Percentiles rank a stretch among this genome's conserved stretches.
Conservation (phyloP, 2,888 invertebrate species). For the Cosmia pyralina region DNA sequence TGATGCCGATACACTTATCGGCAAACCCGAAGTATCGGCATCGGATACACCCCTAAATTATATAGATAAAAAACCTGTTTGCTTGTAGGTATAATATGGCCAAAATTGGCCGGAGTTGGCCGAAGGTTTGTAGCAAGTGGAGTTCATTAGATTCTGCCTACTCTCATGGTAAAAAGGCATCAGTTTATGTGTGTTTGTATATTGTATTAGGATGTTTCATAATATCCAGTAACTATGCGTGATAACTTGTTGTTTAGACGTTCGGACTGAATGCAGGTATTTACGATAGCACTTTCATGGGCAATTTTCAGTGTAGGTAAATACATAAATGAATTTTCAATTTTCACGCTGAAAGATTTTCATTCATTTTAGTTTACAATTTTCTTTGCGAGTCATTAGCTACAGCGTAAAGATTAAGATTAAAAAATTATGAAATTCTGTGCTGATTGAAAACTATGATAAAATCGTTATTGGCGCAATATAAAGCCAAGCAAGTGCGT, state of each 20-base stretch:
- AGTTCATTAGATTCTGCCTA: no score
- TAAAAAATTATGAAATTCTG: constrained; percentile 13
- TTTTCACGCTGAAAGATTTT: constrained; percentile 26
- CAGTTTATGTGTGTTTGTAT: no score
- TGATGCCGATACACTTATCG: no score
- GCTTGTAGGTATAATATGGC: no score
- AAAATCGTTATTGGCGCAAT: constrained; percentile 16
- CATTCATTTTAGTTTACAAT: constrained; percentile 45
- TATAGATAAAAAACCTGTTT: no score
- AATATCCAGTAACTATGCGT: not conserved
- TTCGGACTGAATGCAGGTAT: not conserved
- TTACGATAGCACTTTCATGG: not conserved
- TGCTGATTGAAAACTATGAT: not conserved
- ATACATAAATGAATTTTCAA: constrained; percentile 16
- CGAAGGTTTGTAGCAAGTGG: no score
- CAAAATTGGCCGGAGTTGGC: no score
- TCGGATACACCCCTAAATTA: no score
- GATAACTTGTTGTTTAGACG: not conserved
- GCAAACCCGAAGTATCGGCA: no score
- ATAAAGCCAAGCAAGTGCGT: not conserved
- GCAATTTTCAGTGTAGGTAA: constrained; percentile 13
- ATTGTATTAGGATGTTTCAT: not conserved
- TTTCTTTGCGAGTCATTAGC: constrained; percentile 35
- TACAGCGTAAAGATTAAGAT: constrained; percentile 30
- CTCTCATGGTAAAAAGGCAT: no score